phyloP scores from a whole-genome alignment of 2,888 invertebrate genomes.

The Tenthredo scrophulariae region DNA sequence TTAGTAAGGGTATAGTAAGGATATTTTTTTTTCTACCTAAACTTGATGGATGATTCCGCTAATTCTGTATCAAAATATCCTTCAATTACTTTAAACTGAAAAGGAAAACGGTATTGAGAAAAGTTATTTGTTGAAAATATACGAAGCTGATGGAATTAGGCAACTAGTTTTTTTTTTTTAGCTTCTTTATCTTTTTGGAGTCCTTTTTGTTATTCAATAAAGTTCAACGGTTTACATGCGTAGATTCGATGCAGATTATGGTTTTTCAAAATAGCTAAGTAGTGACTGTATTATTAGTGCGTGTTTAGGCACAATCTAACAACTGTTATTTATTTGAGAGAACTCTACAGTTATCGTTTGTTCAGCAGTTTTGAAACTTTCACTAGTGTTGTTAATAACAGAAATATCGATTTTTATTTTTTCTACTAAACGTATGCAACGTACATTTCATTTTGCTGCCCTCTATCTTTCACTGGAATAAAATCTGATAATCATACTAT shows the following conservation, averaged over 20 bases:
- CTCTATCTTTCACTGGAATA: not conserved
- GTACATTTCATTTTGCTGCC: not conserved
- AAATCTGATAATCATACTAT: not conserved
- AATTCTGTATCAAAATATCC: not conserved
- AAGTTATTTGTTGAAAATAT: not conserved
- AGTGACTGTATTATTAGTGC: not conserved
- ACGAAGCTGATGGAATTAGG: not conserved
- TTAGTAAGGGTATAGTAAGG: not conserved
- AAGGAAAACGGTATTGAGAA: not conserved
- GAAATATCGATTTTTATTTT: not conserved
- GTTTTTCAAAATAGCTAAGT: not conserved
- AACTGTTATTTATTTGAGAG: not conserved
- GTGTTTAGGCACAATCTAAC: not conserved
- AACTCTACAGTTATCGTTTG: not conserved
- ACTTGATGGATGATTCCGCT: not conserved
- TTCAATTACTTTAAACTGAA: not conserved
- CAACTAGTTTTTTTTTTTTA: not conserved
- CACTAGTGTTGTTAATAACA: not conserved
- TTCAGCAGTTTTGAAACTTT: not conserved
- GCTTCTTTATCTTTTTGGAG: not conserved
- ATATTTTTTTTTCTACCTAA: not conserved
- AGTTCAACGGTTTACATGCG: not conserved
- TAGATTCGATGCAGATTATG: not conserved
- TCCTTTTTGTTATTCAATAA: not conserved
- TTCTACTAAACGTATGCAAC: not conserved